Evolutionary conservation across 2,113 vertebrate species (phyloP), one percentile per base, ranked within the genome.

Genomic region (Carassius carassius): DNA sequence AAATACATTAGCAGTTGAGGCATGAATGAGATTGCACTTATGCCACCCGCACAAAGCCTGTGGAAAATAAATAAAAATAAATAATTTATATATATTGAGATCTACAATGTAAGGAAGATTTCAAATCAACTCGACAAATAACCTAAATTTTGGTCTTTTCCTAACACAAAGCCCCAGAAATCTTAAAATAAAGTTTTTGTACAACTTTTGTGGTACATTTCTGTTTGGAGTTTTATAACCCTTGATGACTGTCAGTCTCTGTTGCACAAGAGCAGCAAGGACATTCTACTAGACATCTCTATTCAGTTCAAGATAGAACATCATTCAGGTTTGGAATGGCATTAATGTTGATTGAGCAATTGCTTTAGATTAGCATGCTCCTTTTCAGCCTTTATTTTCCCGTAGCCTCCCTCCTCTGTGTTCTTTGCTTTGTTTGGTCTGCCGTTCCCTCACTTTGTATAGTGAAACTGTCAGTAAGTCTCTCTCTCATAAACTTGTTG

Each of bases 401-500:
- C 17, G 51, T 56, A 75, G 58, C 23, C 23, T 84, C 37, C 74
- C 70, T 83, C 4, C 25, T 37, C 75, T 78, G 41, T 75, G 41
- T 75, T 8, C 44, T 82, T 77, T 88, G 19, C 76, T 86, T 63
- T 47, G 49, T 84, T 83, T 84, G 84, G 72, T 88, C 82, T 86
- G 73, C 54, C 58, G 78, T 87, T 87, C 84, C 84, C 67, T 65
- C 73, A 70, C 73, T 80, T 79, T 37, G 73, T 84, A 67, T 76
- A 85, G 86, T 85, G 78, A 87, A 87, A 35, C 86, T 87, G 78
- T 87, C 82, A 81, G 70, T 87, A 85, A 82, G 51, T 84, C 49
- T 37, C 54, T 60, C 89, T 70, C 82, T 78, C 87, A 80, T 60
- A 79, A 82, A 87, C 70, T 82, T 75, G 84, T 74, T 87, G 73